Evolutionary conservation across 2,888 invertebrate genomes (phyloP), one percentile per base, ranked within the genome.

Genomic region (Eristalinus sepulchralis): DNA sequence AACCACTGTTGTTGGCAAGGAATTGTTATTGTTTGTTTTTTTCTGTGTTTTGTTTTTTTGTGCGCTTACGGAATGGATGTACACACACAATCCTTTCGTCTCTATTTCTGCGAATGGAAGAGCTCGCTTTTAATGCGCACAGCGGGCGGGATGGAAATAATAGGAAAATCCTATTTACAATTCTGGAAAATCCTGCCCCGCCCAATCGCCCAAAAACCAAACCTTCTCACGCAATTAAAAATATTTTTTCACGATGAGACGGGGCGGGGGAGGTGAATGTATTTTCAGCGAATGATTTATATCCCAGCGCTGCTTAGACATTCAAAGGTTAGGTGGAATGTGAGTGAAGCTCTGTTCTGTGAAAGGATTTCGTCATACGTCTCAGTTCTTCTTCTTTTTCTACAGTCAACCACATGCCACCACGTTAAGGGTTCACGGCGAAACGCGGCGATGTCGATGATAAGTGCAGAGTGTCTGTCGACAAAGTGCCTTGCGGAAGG

Each of bases 91-190:
- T 85, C 85, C 82, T 85, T 85, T 85, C 68, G 22, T 70, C 39
- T 72, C 76, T 36, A 68, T 63, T 70, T 63, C 39, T 34, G 57
- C 31, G 77, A 24, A 64, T 76, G 57, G 66, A 34, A 36, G 66
- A 34, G 55, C 24, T 81, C 59, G 36, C 76, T 71, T 85, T 85
- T 72, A 67, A 60, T 76, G 66, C 47, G 36, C 71, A 64, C 77
- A 68, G 72, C 76, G 33, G 60, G 79, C 33, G 57, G 57, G 57
- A 63, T 60, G 72, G 72, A 82, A 85, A 82, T 82, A 85, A 85
- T 73, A 77, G 63, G 72, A 82, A 82, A 82, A 82, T 82, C 85
- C 85, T 81, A 77, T 85, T 85, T 85, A 77, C 72, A 77, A 72
- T 84, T 77, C 33, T 27, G 55, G 71, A 70, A 81, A 81, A 85